Percentiles rank a stretch among this genome's conserved stretches.
These are phyloP conservation scores for Endotricha flammealis DNA, from an alignment of 2,888 invertebrate genomes.

Conservation along the genomic window DNA sequence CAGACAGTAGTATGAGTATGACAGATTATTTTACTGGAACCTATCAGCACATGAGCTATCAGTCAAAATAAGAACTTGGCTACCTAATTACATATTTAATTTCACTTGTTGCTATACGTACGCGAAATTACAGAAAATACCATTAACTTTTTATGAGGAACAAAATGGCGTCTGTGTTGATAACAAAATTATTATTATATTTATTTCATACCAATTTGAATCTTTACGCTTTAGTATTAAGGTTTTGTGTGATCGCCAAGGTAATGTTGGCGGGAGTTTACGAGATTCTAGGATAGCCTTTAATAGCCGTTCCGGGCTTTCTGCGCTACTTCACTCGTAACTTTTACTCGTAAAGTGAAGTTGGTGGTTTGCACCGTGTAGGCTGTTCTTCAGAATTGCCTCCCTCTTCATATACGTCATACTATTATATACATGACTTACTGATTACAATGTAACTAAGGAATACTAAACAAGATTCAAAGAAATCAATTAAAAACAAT, in stretches of 20 bases:
- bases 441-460: no score
- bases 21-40: no score
- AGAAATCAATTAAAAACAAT: no score
- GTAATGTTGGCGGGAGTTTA: conserved; percentile 36
- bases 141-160: conserved; percentile 71
- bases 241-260: conserved; percentile 23
- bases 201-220: conserved; percentile 27
- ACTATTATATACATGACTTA: no score
- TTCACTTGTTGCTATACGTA: conserved; percentile 63
- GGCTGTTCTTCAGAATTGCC: conserved; percentile 21
- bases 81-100: conserved; percentile 62
- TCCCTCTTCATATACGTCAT: conserved; percentile 16
- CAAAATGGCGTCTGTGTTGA: conserved; percentile 48
- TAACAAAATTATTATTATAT: conserved; percentile 27
- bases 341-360: conserved; percentile 58
- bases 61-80: conserved; percentile 31
- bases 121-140: conserved; percentile 54
- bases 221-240: conserved; percentile 30
- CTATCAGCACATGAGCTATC: no score
- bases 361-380: conserved; percentile 42
- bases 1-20: no score
- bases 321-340: conserved; percentile 50
- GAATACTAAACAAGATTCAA: no score
- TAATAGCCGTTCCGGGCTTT: conserved; percentile 61
- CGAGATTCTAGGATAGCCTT: conserved; percentile 63